A percentile compares a stretch with the other conserved stretches of the same genome.
These are phyloP conservation scores for Chloropsis cyanopogon DNA, from an alignment of 2,113 vertebrate genomes.

Conservation along the genomic window DNA sequence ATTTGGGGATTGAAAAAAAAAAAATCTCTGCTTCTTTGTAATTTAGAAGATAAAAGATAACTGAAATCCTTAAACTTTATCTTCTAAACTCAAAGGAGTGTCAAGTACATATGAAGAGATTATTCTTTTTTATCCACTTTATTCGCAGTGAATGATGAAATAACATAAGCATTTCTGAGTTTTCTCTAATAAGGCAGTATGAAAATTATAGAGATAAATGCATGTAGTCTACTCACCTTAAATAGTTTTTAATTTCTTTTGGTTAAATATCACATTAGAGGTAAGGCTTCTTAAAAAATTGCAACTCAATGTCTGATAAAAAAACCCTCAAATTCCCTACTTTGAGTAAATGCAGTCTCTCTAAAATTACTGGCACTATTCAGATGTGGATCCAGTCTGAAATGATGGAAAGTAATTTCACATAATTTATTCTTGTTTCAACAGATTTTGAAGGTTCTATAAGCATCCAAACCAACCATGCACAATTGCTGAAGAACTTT, in stretches of 20 bases:
- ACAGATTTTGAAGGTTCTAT: neutral
- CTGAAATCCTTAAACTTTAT: neutral
- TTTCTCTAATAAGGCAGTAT: neutral
- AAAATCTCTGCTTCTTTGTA: neutral
- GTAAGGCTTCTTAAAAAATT: neutral
- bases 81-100: neutral
- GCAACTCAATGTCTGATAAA: neutral
- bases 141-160: neutral
- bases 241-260: neutral
- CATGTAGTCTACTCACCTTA: neutral
- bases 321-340: neutral
- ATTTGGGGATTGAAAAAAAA: neutral
- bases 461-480: neutral
- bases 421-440: neutral
- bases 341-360: neutral
- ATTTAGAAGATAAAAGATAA: neutral
- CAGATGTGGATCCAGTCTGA: neutral
- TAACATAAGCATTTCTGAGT: neutral
- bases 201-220: neutral
- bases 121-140: neutral
- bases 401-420: neutral
- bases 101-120: neutral
- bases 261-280: neutral
- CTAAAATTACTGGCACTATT: neutral
- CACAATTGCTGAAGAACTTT: neutral